These are phyloP conservation scores for Phlogophora meticulosa DNA, from an alignment of 2,888 invertebrate genomes.

Conservation along the genomic window DNA sequence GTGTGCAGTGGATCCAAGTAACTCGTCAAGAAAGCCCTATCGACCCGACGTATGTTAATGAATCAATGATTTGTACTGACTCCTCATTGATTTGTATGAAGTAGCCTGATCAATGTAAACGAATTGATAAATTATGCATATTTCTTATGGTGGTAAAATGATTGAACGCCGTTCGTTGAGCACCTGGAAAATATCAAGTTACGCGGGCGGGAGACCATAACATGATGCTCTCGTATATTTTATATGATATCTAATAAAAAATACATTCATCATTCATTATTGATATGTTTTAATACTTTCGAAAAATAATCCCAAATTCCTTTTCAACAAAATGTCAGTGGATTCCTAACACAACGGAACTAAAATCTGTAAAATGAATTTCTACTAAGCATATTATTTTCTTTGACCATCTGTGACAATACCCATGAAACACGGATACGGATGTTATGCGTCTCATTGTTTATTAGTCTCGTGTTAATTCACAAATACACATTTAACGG, in stretches of 20 bases:
- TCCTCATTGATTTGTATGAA: too few relatives aligned
- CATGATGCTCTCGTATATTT: slow-evolving; percentile 16
- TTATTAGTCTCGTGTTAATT: slow-evolving; percentile 20
- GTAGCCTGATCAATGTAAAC: slow-evolving; percentile 6
- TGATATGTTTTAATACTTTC: background rate
- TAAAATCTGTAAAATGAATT: slow-evolving; percentile 38
- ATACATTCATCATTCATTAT: background rate
- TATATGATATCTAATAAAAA: slow-evolving; percentile 21
- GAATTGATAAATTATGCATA: slow-evolving; percentile 17
- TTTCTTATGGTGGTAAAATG: slow-evolving; percentile 24
- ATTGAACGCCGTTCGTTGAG: slow-evolving; percentile 26
- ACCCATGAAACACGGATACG: slow-evolving; percentile 8
- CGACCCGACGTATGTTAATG: background rate
- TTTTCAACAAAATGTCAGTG: slow-evolving; percentile 1
- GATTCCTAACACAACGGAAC: slow-evolving; percentile 5
- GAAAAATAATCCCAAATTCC: slow-evolving; percentile 9
- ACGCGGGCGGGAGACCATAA: slow-evolving; percentile 18
- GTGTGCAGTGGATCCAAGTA: background rate
- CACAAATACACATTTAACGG: slow-evolving; percentile 2
- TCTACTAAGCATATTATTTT: slow-evolving; percentile 12
- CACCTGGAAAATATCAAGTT: slow-evolving; percentile 46
- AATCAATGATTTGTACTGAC: slow-evolving; percentile 7
- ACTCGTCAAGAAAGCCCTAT: background rate
- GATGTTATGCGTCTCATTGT: slow-evolving; percentile 27
- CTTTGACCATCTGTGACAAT: background rate